Percentiles rank a stretch among this genome's conserved stretches.
These are phyloP conservation scores for Volucella bombylans DNA, from an alignment of 2,888 invertebrate species.

Conservation along the genomic window DNA sequence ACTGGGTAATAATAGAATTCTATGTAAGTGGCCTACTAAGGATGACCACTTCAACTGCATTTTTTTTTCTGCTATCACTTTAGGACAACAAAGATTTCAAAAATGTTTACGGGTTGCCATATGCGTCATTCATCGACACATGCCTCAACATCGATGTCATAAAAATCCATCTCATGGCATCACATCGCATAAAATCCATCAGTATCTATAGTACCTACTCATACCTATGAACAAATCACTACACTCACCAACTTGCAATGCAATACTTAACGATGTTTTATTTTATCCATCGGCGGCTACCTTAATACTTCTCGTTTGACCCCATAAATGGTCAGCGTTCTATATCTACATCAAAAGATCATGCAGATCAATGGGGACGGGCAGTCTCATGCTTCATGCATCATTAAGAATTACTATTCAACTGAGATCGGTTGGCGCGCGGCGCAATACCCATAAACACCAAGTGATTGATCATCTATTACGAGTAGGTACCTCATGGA, in stretches of 20 bases:
- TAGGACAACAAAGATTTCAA: not conserved
- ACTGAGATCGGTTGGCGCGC: slow-evolving; percentile 6
- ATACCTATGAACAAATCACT: too few species aligned
- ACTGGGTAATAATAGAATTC: too few species aligned
- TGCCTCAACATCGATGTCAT: slow-evolving; percentile 17
- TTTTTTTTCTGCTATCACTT: not conserved
- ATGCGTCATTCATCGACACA: slow-evolving; percentile 20
- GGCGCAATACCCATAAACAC: not conserved
- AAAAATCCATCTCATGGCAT: slow-evolving; percentile 11
- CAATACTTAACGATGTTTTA: too few species aligned
- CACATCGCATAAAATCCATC: slow-evolving; percentile 24
- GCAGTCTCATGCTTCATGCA: not conserved
- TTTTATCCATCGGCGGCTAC: slow-evolving; percentile 25
- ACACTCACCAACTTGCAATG: too few species aligned
- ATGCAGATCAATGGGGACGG: not conserved
- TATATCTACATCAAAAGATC: slow-evolving; percentile 13
- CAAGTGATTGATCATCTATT: not conserved
- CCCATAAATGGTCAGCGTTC: slow-evolving; percentile 56
- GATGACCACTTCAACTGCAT: not conserved
- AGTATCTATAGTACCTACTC: too few species aligned
- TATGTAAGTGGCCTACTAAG: not conserved
- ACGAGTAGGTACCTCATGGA: slow-evolving; percentile 13
- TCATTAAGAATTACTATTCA: not conserved
- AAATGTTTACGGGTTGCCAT: slow-evolving; percentile 22
- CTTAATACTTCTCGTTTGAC: slow-evolving; percentile 27